Evolutionary conservation across 2,797 vertebrate species (phyloP), one percentile per base, ranked within the genome.

Genomic region (Eulemur coronatus): DNA sequence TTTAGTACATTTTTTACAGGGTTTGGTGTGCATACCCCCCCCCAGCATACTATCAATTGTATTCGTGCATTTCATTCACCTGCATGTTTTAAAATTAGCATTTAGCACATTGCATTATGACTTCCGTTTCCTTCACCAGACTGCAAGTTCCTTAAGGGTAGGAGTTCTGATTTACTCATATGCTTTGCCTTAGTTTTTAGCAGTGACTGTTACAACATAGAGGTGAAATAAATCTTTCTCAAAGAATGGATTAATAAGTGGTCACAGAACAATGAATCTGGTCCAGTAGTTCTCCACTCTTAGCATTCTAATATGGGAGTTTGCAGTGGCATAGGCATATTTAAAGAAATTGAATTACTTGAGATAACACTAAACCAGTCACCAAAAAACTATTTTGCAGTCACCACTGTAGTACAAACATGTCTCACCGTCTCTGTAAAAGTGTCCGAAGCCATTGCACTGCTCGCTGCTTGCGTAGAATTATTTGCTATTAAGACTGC

Each of bases 271-370:
- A 41, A 26, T 69, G 50, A 78, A 69, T 73, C 35, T 33, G 52
- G 59, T 8, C 41, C 35, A 43, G 26, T 14, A 73, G 55, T 82
- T 48, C 33, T 46, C 38, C 57, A 87, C 26, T 35, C 24, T 69
- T 63, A 15, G 46, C 67, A 87, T 65, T 81, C 55, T 65, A 84
- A 78, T 81, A 33, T 20, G 50, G 11, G 20, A 38, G 17, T 17
- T 46, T 76, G n/a, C 12, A 33, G 52, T 38, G 69, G 30, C 22
- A 63, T 17, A 89, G 22, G 7, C 28, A 35, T 89, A 69, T 78
- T 94, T 94, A 80, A 91, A 87, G 76, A 91, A 92, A 93, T 81
- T 84, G 95, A 95, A 48, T 89, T 52, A 76, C 38, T 80, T 67
- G 61, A 61, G 52, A 69, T 84, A 96, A 93, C 55, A 78, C 55